A percentile compares a stretch with the other conserved stretches of the same genome.
phyloP scores from a whole-genome alignment of 2,797 vertebrate species.

The Cuniculus paca region DNA sequence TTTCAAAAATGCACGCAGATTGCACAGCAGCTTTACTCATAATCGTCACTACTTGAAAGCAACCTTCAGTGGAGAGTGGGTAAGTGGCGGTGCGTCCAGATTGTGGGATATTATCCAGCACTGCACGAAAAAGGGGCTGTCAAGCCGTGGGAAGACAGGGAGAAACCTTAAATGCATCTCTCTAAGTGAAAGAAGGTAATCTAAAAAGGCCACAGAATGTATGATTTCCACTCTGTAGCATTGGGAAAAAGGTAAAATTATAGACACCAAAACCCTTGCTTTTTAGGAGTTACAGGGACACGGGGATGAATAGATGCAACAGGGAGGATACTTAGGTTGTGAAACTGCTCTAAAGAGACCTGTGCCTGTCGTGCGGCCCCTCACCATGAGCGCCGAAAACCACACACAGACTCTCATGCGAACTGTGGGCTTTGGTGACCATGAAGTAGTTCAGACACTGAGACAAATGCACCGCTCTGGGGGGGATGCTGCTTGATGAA shows the following conservation, averaged over 20 bases:
- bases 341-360: background rate
- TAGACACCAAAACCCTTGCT: background rate
- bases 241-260: background rate
- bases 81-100: background rate
- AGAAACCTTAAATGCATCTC: background rate
- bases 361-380: background rate
- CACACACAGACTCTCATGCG: rapidly evolving
- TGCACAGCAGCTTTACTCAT: background rate
- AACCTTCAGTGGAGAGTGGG: background rate
- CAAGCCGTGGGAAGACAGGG: background rate
- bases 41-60: background rate
- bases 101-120: background rate
- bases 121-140: background rate
- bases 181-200: background rate
- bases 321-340: background rate
- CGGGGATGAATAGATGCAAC: background rate
- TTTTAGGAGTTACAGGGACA: background rate
- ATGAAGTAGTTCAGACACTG: too few relatives aligned
- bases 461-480: background rate
- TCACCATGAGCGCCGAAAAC: background rate
- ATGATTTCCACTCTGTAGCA: too few relatives aligned
- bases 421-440: background rate
- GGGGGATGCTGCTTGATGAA: background rate
- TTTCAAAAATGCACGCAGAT: background rate
- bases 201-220: background rate